Conservation (phyloP, 1,140 invertebrate genomes). For the Aethina tumida region DNA sequence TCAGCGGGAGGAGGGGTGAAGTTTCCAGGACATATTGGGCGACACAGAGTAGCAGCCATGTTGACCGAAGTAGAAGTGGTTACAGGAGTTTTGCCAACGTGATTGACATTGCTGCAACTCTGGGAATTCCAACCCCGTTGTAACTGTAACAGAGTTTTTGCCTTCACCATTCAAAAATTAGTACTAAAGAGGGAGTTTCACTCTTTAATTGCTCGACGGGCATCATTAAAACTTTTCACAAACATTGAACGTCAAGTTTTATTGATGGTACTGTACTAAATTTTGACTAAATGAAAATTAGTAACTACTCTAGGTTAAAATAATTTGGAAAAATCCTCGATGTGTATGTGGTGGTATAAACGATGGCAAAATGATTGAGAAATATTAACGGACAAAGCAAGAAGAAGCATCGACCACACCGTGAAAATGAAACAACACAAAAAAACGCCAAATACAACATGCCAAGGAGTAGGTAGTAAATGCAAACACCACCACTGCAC, state of each 20-base stretch:
- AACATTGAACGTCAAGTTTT: no score
- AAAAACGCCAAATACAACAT: conserved; percentile 21
- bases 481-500: conserved; percentile 37
- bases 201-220: no score
- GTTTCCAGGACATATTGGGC: conserved; percentile 22
- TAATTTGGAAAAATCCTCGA: no score
- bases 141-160: conserved; percentile 35
- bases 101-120: conserved; percentile 35
- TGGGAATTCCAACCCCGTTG: conserved; percentile 38
- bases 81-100: conserved; percentile 30
- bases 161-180: conserved; percentile 24
- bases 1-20: conserved; percentile 27
- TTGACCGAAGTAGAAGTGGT: conserved; percentile 34
- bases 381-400: no score
- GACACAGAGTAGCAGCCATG: conserved; percentile 37
- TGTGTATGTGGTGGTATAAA: no score
- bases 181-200: neutral
- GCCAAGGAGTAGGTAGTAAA: conserved; percentile 27
- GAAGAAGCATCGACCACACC: conserved; percentile 20
- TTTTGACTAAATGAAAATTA: no score
- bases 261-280: no score
- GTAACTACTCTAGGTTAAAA: no score
- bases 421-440: conserved; percentile 24
- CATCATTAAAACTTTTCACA: no score
- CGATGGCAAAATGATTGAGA: no score